Evolutionary conservation across 2,888 invertebrate genomes (phyloP).

Genomic region (Minunthozetes semirufus): DNA sequence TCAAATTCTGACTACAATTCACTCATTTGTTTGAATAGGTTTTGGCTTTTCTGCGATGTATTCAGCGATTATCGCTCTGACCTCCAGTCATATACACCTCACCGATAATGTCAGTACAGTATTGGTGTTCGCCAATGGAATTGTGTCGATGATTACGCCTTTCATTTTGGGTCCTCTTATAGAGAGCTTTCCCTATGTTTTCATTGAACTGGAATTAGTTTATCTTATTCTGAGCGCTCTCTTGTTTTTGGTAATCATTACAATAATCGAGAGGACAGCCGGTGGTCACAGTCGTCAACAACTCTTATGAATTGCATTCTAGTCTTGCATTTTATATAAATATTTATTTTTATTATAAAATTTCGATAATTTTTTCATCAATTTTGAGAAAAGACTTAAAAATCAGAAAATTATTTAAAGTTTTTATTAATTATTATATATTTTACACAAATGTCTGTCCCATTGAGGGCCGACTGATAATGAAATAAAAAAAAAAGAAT

Average conservation of each 20-base stretch:
- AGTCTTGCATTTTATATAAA: no score
- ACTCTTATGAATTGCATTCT: neutral
- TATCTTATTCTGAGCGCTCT: neutral
- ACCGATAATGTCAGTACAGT: neutral
- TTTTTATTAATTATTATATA: no score
- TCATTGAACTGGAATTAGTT: neutral
- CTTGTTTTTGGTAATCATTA: neutral
- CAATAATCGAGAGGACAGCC: neutral
- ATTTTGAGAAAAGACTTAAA: no score
- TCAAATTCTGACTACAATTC: neutral
- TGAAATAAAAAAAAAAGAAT: no score
- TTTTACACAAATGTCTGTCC: no score
- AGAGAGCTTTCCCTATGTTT: neutral
- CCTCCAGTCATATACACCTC: neutral
- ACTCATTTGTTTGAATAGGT: neutral
- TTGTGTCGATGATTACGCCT: neutral
- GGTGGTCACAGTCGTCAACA: neutral
- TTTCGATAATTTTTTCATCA: no score
- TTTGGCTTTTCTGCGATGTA: conserved; percentile 23
- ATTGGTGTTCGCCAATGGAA: neutral
- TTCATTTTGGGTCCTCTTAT: conserved; percentile 17
- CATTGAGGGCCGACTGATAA: no score
- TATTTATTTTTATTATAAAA: no score
- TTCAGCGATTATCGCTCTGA: conserved; percentile 9
- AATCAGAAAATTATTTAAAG: no score